Evolutionary conservation across 2,113 vertebrate genomes (phyloP).

Genomic region (Heterochromis multidens): DNA sequence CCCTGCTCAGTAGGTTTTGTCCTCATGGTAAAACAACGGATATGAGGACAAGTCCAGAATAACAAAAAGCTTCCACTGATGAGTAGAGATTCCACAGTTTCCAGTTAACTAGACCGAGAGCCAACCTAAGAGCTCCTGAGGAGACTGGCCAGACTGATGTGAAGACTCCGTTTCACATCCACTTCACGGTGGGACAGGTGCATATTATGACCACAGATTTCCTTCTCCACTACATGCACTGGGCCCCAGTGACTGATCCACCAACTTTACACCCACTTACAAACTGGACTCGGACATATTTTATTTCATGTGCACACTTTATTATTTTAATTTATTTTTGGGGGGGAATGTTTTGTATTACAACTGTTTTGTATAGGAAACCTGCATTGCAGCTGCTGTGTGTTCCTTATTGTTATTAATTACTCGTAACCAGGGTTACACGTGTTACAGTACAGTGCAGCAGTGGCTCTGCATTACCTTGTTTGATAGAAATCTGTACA

Average conservation of each 20-base stretch:
- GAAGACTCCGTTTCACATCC: background rate
- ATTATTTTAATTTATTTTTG: background rate
- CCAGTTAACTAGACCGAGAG: background rate
- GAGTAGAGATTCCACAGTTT: background rate
- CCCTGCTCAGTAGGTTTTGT: background rate
- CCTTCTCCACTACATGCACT: background rate
- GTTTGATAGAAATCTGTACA: too few relatives aligned
- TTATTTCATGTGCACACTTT: too few relatives aligned
- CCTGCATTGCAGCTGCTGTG: background rate
- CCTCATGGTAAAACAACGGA: background rate
- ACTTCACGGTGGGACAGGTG: background rate
- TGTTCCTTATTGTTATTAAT: background rate
- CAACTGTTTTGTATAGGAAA: accelerated
- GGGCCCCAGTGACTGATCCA: accelerated
- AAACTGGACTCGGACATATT: background rate
- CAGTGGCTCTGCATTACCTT: background rate
- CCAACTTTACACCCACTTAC: background rate
- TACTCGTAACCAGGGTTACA: background rate
- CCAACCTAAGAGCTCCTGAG: background rate
- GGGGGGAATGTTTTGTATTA: background rate
- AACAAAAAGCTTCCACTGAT: background rate
- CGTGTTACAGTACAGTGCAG: background rate
- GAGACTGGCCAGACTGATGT: background rate
- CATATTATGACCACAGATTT: background rate
- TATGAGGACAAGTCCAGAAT: background rate